Base-by-base conservation (phyloP, 2,888 invertebrate genomes). In the Phaedon cochleariae region DNA sequence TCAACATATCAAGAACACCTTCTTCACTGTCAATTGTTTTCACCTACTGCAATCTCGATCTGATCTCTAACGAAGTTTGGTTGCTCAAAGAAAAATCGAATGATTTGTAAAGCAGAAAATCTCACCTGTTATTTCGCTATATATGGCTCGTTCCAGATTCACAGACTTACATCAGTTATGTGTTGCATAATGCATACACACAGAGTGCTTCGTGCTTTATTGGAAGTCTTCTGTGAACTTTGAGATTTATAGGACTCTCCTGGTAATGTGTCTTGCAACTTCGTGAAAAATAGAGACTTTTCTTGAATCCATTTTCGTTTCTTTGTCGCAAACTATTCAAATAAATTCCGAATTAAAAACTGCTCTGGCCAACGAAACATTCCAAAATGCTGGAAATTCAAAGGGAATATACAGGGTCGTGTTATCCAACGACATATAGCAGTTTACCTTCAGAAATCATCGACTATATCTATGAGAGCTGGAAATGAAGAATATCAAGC, bases 181-280 rank as follows among this genome's bases (percentile, higher is more conserved):
- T 57, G 57, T 57, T 57, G 57, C 57, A 57, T 57, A 57, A 57
- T 57, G 45, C 57, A 57, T 45, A 45, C n/a, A 57, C 26, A 26
- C 22, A 57, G 26, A 57, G 57, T 57, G 41, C 41, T 51, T 34
- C 34, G 15, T 60, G 60, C 60, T 60, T 60, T 60, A 60, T 60
- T 60, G 41, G 60, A 29, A 60, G 15, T 52, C 60, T 60, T 26
- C 20, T 37, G 60, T 41, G 52, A 60, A 60, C 51, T 60, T 51
- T 60, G 41, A 51, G 52, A 60, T 60, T 60, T 60, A 60, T 60
- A 7, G 52, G 37, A 22, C 52, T 52, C 52, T 37, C 26, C 34
- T 41, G 22, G 52, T 60, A 52, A 60, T 41, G 60, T 52, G 52
- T 60, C 60, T 22, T 52, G 45, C 45, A 45, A 57, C 57, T 57